phyloP scores from a whole-genome alignment of 2,888 invertebrate genomes.

The Apoda limacodes region DNA sequence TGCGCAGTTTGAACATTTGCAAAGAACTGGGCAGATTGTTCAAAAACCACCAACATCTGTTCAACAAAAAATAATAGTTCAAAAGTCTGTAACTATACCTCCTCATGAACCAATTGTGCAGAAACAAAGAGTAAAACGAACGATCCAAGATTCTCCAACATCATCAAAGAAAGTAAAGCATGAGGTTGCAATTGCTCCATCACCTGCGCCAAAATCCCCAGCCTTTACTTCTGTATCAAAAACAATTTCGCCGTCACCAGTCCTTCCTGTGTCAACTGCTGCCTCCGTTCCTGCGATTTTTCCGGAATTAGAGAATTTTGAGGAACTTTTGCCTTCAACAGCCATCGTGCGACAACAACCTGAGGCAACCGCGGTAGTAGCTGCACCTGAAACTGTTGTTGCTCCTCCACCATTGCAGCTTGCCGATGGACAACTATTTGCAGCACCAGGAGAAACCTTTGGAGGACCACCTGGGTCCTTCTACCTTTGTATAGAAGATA shows the following conservation, averaged over 20 bases:
- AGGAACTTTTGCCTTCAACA: conserved; percentile 57
- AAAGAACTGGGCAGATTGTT: conserved; percentile 58
- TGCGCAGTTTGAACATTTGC: conserved; percentile 62
- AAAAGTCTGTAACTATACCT: conserved; percentile 38
- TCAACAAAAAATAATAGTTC: conserved; percentile 42
- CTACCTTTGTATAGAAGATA: conserved; percentile 79
- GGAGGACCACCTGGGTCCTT: conserved; percentile 80
- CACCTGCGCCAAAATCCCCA: conserved; percentile 25
- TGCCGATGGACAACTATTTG: conserved; percentile 75
- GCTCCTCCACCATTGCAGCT: conserved; percentile 34
- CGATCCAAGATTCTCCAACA: conserved; percentile 30
- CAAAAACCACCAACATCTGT: conserved; percentile 36
- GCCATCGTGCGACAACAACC: conserved; percentile 44
- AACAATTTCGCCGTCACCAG: conserved; percentile 23
- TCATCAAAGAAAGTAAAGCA: conserved; percentile 45
- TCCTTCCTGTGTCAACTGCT: conserved; percentile 29
- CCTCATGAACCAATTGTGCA: conserved; percentile 31
- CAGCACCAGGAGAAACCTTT: conserved; percentile 78
- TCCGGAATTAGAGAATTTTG: conserved; percentile 51
- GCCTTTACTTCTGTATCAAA: conserved; percentile 32
- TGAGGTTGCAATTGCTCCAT: conserved; percentile 39
- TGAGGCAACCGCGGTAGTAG: conserved; percentile 23
- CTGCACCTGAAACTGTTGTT: conserved; percentile 24
- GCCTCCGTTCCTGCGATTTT: conserved; percentile 30
- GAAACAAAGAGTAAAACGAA: conserved; percentile 40